Conservation (phyloP, 35 echinoderm and acorn worm genomes). For the Ptychodera flava region DNA sequence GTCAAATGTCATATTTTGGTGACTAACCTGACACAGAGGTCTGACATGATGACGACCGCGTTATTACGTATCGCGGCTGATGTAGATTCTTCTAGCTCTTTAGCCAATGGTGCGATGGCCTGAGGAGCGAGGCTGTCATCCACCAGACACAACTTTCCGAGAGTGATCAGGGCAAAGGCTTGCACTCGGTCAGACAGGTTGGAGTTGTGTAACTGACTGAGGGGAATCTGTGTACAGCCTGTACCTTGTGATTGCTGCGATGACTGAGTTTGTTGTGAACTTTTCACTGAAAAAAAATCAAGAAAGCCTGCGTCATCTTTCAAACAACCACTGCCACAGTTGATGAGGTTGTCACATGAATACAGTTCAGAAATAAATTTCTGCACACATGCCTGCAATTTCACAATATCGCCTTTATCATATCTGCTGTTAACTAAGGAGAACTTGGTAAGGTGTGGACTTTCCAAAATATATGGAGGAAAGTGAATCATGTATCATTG, state of each 20-base stretch:
- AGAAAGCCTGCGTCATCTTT: too few relatives aligned
- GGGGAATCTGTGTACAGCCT: background rate
- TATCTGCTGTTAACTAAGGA: too few relatives aligned
- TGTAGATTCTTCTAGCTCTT: conserved; percentile 73
- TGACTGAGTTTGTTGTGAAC: conserved; percentile 11
- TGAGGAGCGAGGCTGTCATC: conserved; percentile 84
- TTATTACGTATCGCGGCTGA: conserved; percentile 73
- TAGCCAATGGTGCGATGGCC: conserved; percentile 73
- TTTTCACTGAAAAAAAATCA: background rate
- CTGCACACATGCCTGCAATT: too few relatives aligned
- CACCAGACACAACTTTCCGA: conserved; percentile 88
- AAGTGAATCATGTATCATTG: too few relatives aligned
- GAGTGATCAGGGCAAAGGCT: conserved; percentile 72
- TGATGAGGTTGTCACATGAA: too few relatives aligned
- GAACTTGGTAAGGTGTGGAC: too few relatives aligned
- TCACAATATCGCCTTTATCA: too few relatives aligned
- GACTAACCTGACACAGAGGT: conserved; percentile 75
- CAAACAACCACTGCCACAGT: too few relatives aligned
- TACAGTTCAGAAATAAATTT: too few relatives aligned
- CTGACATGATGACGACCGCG: conserved; percentile 91
- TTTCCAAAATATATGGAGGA: too few relatives aligned
- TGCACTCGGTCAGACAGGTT: conserved; percentile 65
- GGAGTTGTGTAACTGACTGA: conserved; percentile 53
- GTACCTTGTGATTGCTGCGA: conserved; percentile 30
- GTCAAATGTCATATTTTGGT: too few relatives aligned